Evolutionary conservation across 2,797 vertebrate species (phyloP).

Genomic region (Anas georgica): DNA sequence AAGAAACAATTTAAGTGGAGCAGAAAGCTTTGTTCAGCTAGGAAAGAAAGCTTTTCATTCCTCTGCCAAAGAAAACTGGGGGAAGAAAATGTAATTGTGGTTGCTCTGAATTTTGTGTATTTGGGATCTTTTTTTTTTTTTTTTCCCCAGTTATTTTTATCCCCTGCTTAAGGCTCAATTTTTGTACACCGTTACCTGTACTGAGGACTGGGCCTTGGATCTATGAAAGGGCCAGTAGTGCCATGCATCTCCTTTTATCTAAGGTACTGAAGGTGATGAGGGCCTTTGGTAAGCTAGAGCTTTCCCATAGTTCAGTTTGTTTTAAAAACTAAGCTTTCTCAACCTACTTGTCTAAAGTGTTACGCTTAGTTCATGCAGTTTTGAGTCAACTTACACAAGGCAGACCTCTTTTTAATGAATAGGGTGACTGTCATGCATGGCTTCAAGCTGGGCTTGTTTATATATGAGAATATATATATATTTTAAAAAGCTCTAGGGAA

Average conservation of each 20-base stretch:
- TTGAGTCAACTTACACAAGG: background rate
- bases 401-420: too few relatives aligned
- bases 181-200: background rate
- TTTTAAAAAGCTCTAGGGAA: background rate
- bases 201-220: fast-evolving
- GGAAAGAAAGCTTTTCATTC: background rate
- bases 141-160: background rate
- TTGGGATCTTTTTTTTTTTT: background rate
- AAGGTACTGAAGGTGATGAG: background rate
- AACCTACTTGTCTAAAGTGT: background rate
- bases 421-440: background rate
- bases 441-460: background rate
- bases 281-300: background rate
- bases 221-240: fast-evolving
- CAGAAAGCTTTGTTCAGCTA: background rate
- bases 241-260: background rate
- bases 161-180: background rate
- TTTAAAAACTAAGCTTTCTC: background rate
- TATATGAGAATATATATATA: background rate
- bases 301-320: background rate
- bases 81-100: background rate
- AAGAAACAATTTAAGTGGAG: background rate
- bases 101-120: background rate
- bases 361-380: background rate
- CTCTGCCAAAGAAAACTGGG: background rate